Base-by-base conservation (phyloP, 2,888 invertebrate species). In the Hypsopygia costalis region DNA sequence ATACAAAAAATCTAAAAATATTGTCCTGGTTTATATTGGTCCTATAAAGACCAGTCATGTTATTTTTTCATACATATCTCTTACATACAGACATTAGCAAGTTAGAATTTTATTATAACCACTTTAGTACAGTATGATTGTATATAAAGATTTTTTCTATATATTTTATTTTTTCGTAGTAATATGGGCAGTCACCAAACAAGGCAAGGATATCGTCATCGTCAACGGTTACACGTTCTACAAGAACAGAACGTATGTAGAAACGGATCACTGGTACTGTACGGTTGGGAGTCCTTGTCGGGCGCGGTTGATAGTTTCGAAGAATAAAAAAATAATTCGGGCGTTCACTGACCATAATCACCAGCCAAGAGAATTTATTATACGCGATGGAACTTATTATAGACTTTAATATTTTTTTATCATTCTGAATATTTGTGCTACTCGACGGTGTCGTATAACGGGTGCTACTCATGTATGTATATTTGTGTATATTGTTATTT, bases 221-320 rank as follows among this genome's bases (percentile, higher is more conserved):
- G 21, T 44, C 32, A 27, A 35, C 21, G 41, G 41, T 1, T 41
- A 35, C 31, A 37, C 44, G 9, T 44, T 33, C 27, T 41, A 44
- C 27, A 34, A 37, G 3, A 31, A 38, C 20, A 9, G 11, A 1
- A 21, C 25, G 1, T 21, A 32, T 29, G 25, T 7, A 6, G 10
- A 3, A 1, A 36, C 25, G 0, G 25, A 9, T 3, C 11, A 40
- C 6, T 44, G 42, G 42, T 25, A 25, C 6, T 47, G 47, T 20
- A 47, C 44, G 7, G 29, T 40, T 6, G 47, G 34, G 1, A 10
- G 11, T 5, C 10, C 9, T 1, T 34, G 34, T 20, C 20, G 11
- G 22, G 34, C 22, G 10, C 6, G 22, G 10, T 21, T 22, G n/a
- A 11, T 48, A 4, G 39, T 47, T 3, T 29, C 36, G 3, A 30